Evolutionary conservation across 64 coral and sea anemone species (phyloP).

Genomic region (Cladopsammia gracilis): DNA sequence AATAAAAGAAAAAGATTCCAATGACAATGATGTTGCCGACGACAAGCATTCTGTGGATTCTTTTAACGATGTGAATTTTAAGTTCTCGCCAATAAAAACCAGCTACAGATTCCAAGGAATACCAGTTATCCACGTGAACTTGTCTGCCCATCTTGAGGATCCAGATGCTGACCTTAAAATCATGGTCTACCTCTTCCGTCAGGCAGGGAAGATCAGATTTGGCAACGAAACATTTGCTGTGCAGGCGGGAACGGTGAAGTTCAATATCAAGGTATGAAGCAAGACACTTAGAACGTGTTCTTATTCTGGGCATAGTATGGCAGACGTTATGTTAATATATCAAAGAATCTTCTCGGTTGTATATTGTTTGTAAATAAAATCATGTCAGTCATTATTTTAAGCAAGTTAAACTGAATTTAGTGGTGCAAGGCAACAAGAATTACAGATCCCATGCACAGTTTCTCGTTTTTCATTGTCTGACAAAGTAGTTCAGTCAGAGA

Average conservation of each 20-base stretch:
- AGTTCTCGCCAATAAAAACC: neutral
- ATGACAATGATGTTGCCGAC: conserved; percentile 32
- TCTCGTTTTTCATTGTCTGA: no score
- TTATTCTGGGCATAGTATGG: no score
- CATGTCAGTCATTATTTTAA: no score
- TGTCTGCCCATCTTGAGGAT: neutral
- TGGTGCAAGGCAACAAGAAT: no score
- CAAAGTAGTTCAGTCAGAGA: no score
- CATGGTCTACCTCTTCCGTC: conserved; percentile 32
- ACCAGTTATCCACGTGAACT: conserved; percentile 5
- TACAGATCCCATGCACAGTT: no score
- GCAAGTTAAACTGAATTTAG: no score
- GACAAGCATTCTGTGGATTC: conserved; percentile 53
- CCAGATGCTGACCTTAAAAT: conserved; percentile 5
- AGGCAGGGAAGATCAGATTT: conserved; percentile 5
- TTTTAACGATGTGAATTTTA: conserved; percentile 11
- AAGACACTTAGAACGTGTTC: neutral
- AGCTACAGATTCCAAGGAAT: neutral
- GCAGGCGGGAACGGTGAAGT: conserved; percentile 27
- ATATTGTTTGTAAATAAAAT: no score
- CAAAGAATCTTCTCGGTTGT: no score
- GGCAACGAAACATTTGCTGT: conserved; percentile 33
- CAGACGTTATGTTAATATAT: no score
- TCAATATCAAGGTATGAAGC: conserved; percentile 25
- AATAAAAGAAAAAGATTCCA: conserved; percentile 38